A percentile compares a stretch with the other conserved stretches of the same genome.
These are phyloP conservation scores for Rhegmatorhina hoffmannsi DNA, from an alignment of 2,113 vertebrate genomes.

Conservation along the genomic window DNA sequence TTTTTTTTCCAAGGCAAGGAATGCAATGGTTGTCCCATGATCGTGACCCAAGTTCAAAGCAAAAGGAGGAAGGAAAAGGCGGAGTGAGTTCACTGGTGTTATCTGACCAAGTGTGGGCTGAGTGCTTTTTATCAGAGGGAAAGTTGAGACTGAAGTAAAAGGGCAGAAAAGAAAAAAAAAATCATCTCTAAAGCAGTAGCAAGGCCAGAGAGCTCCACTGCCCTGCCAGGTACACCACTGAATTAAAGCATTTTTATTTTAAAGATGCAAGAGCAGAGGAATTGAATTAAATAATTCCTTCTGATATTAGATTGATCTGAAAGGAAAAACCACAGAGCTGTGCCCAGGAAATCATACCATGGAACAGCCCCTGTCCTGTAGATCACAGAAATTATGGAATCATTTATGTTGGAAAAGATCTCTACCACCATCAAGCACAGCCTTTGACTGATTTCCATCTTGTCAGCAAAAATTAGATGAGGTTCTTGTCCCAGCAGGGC, in stretches of 20 bases:
- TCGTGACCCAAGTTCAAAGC: background rate
- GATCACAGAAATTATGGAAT: background rate
- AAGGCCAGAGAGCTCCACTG: background rate
- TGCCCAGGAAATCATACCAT: rapidly evolving
- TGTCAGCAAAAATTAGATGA: background rate
- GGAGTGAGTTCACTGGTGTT: background rate
- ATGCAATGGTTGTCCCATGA: background rate
- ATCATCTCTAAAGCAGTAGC: background rate
- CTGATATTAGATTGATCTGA: background rate
- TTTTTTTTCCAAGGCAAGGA: background rate
- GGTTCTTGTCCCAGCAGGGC: background rate
- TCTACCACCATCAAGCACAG: background rate
- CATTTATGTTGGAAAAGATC: background rate
- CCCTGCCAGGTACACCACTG: background rate
- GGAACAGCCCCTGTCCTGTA: background rate
- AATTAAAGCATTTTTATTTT: background rate
- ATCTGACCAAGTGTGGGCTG: background rate
- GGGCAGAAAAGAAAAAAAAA: background rate
- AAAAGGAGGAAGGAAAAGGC: background rate
- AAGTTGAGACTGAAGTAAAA: background rate
- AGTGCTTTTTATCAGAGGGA: background rate
- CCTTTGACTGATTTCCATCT: background rate
- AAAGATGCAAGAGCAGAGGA: background rate
- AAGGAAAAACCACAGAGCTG: background rate
- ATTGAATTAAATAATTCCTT: background rate